Base-by-base conservation (phyloP, 2,113 vertebrate species). In the Tachycineta bicolor region DNA sequence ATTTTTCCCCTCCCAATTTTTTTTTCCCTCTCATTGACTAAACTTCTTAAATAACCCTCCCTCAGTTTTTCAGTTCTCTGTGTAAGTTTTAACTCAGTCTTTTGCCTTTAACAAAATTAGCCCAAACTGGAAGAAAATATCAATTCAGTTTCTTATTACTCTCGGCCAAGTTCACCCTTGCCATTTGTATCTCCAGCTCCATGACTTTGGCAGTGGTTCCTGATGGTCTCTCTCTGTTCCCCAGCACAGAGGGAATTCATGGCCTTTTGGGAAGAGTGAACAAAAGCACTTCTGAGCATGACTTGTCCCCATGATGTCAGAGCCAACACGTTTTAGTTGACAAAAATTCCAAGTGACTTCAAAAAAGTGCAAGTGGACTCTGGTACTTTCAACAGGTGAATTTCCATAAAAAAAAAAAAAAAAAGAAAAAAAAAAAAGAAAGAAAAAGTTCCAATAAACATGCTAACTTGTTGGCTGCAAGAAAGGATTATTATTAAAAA, bases 1-100 rank as follows among this genome's bases (percentile, higher is more conserved):
- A 3, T 16, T 23, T 39, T 19, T 6, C 3, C 8, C 3, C 22
- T 46, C 6, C 0, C 23, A n/a, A 6, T 22, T 58, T 39, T 29
- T 39, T 29, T 25, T 85, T 41, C 4, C 8, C 34, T 55, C 47
- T 19, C 14, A 22, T 18, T 47, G 41, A 58, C 37, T 25, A 83
- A 93, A 33, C 8, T 28, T 71, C n/a, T 43, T 55, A 64, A 78
- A 77, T 13, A 62, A 5, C 10, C 1, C 15, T 89, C 21, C 29
- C 44, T 76, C 16, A 12, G 10, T 52, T 92, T 83, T 65, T 50
- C 44, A 55, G 11, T 55, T 68, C 34, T 80, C 33, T 58, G 11
- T 2, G 2, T 76, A 81, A 59, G 28, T 63, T 63, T 64, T 55
- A 64, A 59, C 41, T 46, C 9, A 39, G 7, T 33, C 33, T 37